Evolutionary conservation across 2,113 vertebrate species (phyloP).

Genomic region (Vireo altiloquus): DNA sequence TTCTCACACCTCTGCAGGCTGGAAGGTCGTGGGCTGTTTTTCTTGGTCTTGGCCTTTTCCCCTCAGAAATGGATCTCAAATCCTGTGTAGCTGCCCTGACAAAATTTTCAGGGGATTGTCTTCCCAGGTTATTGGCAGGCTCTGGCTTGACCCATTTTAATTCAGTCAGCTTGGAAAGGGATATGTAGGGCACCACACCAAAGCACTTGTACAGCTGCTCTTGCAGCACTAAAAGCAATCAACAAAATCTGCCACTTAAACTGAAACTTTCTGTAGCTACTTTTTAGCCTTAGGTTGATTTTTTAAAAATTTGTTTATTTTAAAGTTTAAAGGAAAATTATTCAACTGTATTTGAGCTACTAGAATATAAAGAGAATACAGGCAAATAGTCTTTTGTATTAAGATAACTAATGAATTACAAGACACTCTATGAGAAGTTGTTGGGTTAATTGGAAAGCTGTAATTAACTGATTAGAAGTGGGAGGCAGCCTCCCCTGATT

Average conservation of each 20-base stretch:
- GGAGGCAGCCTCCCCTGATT: background rate
- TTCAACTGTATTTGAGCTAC: background rate
- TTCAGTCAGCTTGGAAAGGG: background rate
- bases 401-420: background rate
- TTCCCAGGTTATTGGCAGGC: background rate
- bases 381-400: background rate
- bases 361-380: background rate
- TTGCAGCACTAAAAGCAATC: background rate
- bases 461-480: background rate
- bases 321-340: background rate
- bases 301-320: background rate
- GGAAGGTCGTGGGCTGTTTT: background rate
- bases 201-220: background rate
- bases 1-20: background rate
- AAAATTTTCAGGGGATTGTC: background rate
- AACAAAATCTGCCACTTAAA: slow-evolving; percentile 6
- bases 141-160: slow-evolving; percentile 6
- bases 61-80: background rate
- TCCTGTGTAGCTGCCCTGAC: background rate
- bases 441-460: background rate
- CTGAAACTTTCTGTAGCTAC: background rate
- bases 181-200: background rate
- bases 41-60: background rate
- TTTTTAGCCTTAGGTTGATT: background rate
- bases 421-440: background rate